Base-by-base conservation (phyloP, 2,797 vertebrate species). In the Australoheros facetus region DNA sequence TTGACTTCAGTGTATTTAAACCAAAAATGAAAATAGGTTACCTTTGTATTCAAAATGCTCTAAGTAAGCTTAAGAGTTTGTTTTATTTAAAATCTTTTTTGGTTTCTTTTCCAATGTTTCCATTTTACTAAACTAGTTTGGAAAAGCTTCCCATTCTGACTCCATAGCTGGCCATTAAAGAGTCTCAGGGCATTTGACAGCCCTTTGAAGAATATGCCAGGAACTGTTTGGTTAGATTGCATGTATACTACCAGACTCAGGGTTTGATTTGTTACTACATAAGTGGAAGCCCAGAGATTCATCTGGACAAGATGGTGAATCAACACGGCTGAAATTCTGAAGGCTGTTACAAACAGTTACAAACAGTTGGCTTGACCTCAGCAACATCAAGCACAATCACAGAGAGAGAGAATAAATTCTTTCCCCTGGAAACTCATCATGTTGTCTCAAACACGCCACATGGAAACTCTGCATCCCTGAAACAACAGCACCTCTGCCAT, bases 371-470 rank as follows among this genome's bases (percentile, higher is more conserved):
- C 72, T 72, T 48, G 66, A 57, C 34, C 16, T 56, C 3, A 59
- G 60, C 8, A 77, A 28, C 28, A 56, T 70, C 26, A 58, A 30
- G 51, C 12, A 14, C 7, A 54, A 8, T 62, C 21, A 42, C n/a
- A 19, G 28, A 26, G 26, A 19, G 42, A 51, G 30, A 51, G 62
- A 30, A 48, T 69, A 51, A 30, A 69, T 69, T 69, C 26, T 51
- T 51, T 69, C 17, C 42, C 26, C 42, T 51, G 62, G 62, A 69
- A 69, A 51, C 42, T 51, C 45, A 69, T 69, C 26, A 12, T 51
- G 45, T 32, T 80, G 79, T 59, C 11, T 2, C 30, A 69, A 73
- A 75, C 30, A 55, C 55, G 26, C 11, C 26, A 39, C 75, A 83
- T 45, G 21, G 30, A 71, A 72, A 73, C 4, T 13, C 62, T 16